Percentiles rank a stretch among this genome's conserved stretches.
phyloP scores from a whole-genome alignment of 2,113 vertebrate species.

The Pomatorhinus ruficollis region DNA sequence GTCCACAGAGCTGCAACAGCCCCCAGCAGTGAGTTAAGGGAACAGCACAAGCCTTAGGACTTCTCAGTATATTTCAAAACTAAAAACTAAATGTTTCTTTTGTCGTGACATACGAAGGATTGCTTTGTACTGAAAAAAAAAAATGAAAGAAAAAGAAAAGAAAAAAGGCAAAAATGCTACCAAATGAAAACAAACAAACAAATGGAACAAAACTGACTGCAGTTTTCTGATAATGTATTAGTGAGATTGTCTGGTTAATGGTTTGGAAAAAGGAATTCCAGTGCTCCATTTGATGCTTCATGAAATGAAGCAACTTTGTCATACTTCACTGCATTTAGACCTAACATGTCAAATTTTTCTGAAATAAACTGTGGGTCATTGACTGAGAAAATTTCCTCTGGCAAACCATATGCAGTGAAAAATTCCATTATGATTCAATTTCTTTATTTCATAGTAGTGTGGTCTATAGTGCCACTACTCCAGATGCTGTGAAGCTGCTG shows the following conservation, averaged over 20 bases:
- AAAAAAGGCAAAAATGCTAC: rapidly evolving
- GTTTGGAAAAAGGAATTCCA: slow-evolving; percentile 25
- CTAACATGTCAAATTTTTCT: slow-evolving; percentile 36
- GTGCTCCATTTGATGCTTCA: slow-evolving; percentile 30
- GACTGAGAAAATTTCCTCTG: slow-evolving; percentile 1
- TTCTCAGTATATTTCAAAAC: background rate
- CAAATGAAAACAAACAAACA: background rate
- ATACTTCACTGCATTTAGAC: slow-evolving; percentile 31
- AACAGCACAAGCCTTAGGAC: background rate
- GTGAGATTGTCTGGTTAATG: slow-evolving; percentile 59
- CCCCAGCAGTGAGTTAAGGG: background rate
- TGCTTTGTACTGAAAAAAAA: background rate
- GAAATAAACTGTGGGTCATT: slow-evolving; percentile 48
- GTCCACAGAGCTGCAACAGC: background rate
- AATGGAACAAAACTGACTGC: background rate
- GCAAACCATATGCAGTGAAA: slow-evolving; percentile 34
- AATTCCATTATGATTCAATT: background rate
- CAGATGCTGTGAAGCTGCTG: background rate
- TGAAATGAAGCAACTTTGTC: slow-evolving; percentile 55
- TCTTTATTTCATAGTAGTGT: background rate
- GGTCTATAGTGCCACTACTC: background rate
- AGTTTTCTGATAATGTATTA: slow-evolving; percentile 3
- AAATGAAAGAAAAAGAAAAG: background rate
- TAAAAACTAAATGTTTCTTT: background rate
- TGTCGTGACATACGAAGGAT: background rate